A percentile compares a stretch with the other conserved stretches of the same genome.
Evolutionary conservation across 2,888 invertebrate genomes (phyloP).

Genomic region (Yponomeuta evonymella): DNA sequence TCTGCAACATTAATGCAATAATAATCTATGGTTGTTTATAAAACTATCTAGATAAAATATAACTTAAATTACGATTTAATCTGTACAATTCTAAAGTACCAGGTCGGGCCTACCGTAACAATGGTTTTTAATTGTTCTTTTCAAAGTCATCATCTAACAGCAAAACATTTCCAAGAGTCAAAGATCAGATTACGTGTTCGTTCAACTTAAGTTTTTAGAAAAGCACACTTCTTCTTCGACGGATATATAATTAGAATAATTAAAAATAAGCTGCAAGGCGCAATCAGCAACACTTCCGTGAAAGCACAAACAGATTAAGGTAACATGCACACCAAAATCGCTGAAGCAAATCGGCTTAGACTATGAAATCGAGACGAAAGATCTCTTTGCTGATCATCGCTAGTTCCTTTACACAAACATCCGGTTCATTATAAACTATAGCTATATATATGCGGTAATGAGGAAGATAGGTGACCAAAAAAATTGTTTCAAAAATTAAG

Average conservation of each 20-base stretch:
- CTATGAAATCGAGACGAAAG: neutral
- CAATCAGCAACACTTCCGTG: neutral
- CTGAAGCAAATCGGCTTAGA: neutral
- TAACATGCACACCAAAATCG: neutral
- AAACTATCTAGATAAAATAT: too few species aligned
- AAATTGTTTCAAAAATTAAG: slow-evolving; percentile 63
- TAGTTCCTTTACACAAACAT: neutral
- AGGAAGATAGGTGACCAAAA: slow-evolving; percentile 69
- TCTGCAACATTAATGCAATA: too few species aligned
- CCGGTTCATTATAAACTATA: neutral
- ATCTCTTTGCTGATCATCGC: neutral
- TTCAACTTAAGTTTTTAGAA: too few species aligned
- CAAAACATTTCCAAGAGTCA: too few species aligned
- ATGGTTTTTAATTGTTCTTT: too few species aligned
- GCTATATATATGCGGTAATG: slow-evolving; percentile 46
- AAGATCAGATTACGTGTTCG: too few species aligned
- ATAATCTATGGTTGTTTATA: too few species aligned
- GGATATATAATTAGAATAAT: neutral
- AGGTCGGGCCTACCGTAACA: too few species aligned
- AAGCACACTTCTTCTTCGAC: neutral
- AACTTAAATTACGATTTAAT: too few species aligned
- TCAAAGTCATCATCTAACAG: too few species aligned
- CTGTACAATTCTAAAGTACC: too few species aligned
- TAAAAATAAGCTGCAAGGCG: neutral
- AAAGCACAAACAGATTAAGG: neutral